Base-by-base conservation (phyloP, 2,888 invertebrate species). In the Thymelicus sylvestris region DNA sequence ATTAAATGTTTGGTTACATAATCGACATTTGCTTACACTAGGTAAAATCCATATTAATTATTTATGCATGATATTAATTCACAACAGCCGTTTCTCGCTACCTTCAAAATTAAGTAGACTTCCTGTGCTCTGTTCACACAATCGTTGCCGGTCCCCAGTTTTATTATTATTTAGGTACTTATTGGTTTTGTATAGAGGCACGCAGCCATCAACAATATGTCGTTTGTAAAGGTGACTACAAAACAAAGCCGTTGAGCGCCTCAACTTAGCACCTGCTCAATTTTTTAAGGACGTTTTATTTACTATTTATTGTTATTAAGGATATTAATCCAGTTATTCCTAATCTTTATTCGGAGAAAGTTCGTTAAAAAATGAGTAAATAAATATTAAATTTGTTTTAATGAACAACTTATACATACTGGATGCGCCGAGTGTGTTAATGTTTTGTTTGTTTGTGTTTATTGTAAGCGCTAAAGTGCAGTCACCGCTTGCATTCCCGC, bases 371-470 rank as follows among this genome's bases (percentile, higher is more conserved):
- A 67, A 19, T 47, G 31, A 70, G 66, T 74, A 68, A 47, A 74
- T 60, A 71, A 62, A 44, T 60, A 73, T 66, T 69, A 61, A 73
- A 72, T 77, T 71, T 75, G 71, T 71, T 75, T 77, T 75, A 78
- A 83, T 81, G 81, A 80, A 81, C 76, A 79, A 78, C 78, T 79
- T 85, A 83, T 86, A 67, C 24, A 66, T 66, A 55, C 52, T 85
- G 78, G 84, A 88, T 87, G 84, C 81, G 85, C 83, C 85, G 81
- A 78, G 82, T 86, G 82, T 85, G 85, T 86, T 88, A 88, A 86
- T 89, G 89, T 91, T 90, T 89, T 92, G 91, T 92, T 93, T 93
- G 90, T 93, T 92, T 93, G 92, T 93, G 87, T 93, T 93, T 92
- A 91, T 91, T 90, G 91, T 91, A 89, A 88, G 87, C 89, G 91